phyloP scores from a whole-genome alignment of 2,888 invertebrate species.

The Drosophila setosimentum region DNA sequence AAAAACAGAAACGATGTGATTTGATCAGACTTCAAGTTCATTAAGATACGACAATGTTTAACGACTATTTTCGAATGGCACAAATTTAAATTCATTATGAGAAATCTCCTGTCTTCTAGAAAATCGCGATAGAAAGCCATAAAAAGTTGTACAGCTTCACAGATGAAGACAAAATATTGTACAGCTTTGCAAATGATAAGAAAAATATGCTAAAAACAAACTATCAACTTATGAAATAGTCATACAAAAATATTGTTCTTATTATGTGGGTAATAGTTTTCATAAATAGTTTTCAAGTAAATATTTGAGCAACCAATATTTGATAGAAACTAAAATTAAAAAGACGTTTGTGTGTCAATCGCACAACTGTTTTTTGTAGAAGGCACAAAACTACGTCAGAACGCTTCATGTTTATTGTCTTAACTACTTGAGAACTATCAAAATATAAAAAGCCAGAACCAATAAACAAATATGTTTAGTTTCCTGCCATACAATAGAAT shows the following conservation, averaged over 20 bases:
- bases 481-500: not conserved
- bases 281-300: not conserved
- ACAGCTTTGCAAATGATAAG: not conserved
- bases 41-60: conserved; percentile 53
- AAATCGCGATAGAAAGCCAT: not conserved
- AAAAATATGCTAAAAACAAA: not conserved
- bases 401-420: not conserved
- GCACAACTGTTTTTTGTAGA: conserved; percentile 11
- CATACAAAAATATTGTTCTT: not conserved
- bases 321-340: not conserved
- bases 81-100: not conserved
- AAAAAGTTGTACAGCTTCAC: not conserved
- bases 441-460: not conserved
- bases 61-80: conserved; percentile 22
- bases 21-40: conserved; percentile 59
- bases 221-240: not conserved
- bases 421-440: conserved; percentile 1
- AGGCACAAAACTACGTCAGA: conserved; percentile 16
- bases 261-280: not conserved
- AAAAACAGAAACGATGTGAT: conserved; percentile 37
- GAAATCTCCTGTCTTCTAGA: not conserved
- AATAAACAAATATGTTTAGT: not conserved
- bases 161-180: not conserved
- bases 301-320: conserved; percentile 20
- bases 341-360: conserved; percentile 5